These are phyloP conservation scores for Falco cherrug DNA, from an alignment of 2,797 vertebrate genomes.

Conservation along the genomic window DNA sequence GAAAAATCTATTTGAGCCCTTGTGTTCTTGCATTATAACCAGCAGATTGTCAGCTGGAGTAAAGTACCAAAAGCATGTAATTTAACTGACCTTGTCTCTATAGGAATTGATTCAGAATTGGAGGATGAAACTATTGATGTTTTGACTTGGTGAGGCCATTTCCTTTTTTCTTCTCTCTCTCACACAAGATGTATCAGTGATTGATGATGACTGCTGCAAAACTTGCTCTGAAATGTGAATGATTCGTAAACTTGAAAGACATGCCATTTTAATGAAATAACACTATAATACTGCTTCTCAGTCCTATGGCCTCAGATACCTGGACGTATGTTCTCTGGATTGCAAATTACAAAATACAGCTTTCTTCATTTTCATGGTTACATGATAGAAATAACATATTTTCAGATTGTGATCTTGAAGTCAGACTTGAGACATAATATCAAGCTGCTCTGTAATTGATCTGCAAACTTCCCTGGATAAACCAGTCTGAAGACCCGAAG, in stretches of 20 bases:
- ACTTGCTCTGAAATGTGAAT: conserved; percentile 24
- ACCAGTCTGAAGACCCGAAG: neutral
- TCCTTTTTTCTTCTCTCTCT: neutral
- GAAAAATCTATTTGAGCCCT: conserved; percentile 62
- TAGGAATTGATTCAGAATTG: conserved; percentile 33
- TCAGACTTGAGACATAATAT: neutral
- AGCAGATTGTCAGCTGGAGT: conserved; percentile 43
- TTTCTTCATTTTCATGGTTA: neutral
- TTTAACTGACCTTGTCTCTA: conserved; percentile 34
- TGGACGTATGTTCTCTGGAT: conserved; percentile 1
- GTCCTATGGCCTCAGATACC: neutral
- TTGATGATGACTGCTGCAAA: conserved; percentile 21
- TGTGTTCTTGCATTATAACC: conserved; percentile 51
- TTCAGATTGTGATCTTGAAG: neutral
- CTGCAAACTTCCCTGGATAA: neutral
- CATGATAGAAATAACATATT: neutral
- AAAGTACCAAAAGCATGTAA: conserved; percentile 45
- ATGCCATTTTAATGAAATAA: neutral
- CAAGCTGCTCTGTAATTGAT: neutral
- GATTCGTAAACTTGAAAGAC: conserved; percentile 11
- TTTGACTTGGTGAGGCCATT: neutral
- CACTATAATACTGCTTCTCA: neutral
- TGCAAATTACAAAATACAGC: neutral
- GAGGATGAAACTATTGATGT: conserved; percentile 8
- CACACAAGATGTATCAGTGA: neutral